Conservation (phyloP, 2,113 vertebrate species). For the Chiloscyllium plagiosum region DNA sequence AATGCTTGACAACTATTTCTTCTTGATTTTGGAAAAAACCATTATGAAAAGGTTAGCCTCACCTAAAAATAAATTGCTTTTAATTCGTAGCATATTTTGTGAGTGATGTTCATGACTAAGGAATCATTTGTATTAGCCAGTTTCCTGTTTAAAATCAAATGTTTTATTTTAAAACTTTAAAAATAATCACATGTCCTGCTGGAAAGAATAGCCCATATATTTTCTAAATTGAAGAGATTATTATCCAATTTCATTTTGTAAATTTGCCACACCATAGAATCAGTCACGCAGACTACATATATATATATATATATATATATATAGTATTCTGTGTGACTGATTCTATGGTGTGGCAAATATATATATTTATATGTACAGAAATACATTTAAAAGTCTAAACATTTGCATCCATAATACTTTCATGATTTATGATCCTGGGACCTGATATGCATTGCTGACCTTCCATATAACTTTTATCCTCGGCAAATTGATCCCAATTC, state of each 20-base stretch:
- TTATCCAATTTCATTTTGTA: conserved; percentile 32
- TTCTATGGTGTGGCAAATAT: no score
- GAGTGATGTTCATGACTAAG: neutral
- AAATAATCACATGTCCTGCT: neutral
- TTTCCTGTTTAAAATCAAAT: neutral
- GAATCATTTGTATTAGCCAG: neutral
- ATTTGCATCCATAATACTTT: neutral
- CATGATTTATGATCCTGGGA: neutral
- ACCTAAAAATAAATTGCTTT: conserved; percentile 24
- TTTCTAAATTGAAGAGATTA: conserved; percentile 16
- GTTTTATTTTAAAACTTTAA: neutral
- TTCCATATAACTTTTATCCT: neutral
- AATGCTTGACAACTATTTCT: neutral
- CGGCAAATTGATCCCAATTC: neutral
- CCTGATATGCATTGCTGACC: no score
- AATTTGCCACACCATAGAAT: conserved; percentile 19
- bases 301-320: neutral
- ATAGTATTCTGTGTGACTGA: no score
- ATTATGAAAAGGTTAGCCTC: neutral
- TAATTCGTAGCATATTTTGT: conserved; percentile 1
- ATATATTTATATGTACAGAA: neutral
- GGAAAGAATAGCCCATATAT: neutral
- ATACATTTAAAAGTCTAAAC: neutral
- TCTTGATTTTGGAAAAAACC: conserved; percentile 18
- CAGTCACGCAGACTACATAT: neutral